A percentile compares a stretch with the other conserved stretches of the same genome.
Conservation (phyloP, 2,113 vertebrate genomes). For the Oncorhynchus masou region DNA sequence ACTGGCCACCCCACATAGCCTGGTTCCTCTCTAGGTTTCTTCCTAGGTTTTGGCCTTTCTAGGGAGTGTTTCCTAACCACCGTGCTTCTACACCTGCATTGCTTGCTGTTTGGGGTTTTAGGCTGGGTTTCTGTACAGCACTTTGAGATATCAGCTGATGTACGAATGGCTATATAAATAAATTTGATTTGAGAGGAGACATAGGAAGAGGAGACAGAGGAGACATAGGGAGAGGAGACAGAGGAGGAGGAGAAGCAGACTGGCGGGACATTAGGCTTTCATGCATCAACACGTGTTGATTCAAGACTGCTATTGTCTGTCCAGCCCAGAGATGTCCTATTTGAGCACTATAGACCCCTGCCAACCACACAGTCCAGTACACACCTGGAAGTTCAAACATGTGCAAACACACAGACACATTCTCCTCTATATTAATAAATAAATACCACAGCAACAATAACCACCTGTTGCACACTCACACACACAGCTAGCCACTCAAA, state of each 20-base stretch:
- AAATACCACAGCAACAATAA: not conserved
- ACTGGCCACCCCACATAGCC: too few species aligned
- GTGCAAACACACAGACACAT: not conserved
- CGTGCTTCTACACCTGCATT: too few species aligned
- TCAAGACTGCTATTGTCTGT: not conserved
- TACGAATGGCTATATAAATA: too few species aligned
- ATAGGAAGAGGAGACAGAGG: not conserved
- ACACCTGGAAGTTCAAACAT: not conserved
- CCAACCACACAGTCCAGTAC: not conserved
- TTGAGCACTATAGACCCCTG: not conserved
- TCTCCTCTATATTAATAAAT: too few species aligned
- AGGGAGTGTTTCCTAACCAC: too few species aligned
- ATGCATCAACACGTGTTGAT: not conserved
- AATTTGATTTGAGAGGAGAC: too few species aligned
- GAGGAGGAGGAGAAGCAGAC: not conserved
- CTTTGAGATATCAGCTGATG: too few species aligned
- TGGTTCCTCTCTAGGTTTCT: too few species aligned
- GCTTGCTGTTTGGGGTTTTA: too few species aligned
- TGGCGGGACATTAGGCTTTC: not conserved
- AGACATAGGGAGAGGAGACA: not conserved
- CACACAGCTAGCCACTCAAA: constrained; percentile 43
- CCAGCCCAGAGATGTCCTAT: not conserved
- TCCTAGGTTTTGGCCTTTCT: too few species aligned
- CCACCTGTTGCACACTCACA: not conserved
- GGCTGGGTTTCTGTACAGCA: too few species aligned